Conservation (phyloP, 2,888 invertebrate species). For the Pecten maximus region DNA sequence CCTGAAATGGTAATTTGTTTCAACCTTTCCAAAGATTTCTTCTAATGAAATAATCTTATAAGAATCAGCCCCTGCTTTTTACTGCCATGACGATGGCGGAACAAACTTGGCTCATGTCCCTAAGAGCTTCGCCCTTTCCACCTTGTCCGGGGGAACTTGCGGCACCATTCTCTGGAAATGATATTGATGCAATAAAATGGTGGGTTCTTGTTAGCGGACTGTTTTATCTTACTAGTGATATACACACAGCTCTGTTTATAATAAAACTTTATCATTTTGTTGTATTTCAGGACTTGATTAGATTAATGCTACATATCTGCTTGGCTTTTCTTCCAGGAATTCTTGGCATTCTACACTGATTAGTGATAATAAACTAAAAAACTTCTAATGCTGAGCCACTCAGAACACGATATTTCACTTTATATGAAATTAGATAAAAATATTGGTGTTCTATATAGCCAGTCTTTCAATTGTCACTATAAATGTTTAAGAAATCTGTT, state of each 20-base stretch:
- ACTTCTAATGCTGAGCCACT: not conserved
- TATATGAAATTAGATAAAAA: not conserved
- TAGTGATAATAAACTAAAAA: constrained; percentile 18
- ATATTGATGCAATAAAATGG: constrained; percentile 35
- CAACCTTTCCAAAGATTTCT: not conserved
- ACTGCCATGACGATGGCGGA: not conserved
- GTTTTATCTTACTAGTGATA: constrained; percentile 26
- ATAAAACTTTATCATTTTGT: constrained; percentile 35
- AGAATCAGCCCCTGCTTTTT: constrained; percentile 7
- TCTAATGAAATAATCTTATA: constrained; percentile 32
- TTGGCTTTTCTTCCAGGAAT: constrained; percentile 3
- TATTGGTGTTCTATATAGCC: not conserved
- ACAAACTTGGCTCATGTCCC: constrained; percentile 7
- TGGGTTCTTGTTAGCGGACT: constrained; percentile 9
- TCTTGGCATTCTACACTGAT: not conserved
- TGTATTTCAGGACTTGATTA: constrained; percentile 26
- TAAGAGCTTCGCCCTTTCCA: not conserved
- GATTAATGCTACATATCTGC: constrained; percentile 23
- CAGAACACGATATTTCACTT: constrained; percentile 14
- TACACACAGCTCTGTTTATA: constrained; percentile 11
- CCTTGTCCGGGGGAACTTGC: not conserved
- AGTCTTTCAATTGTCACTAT: not conserved
- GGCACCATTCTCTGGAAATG: not conserved
- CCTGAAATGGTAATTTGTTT: constrained; percentile 35
- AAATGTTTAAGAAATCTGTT: not conserved